These are phyloP conservation scores for Megalurothrips usitatus DNA, from an alignment of 2,888 invertebrate genomes.

Conservation along the genomic window DNA sequence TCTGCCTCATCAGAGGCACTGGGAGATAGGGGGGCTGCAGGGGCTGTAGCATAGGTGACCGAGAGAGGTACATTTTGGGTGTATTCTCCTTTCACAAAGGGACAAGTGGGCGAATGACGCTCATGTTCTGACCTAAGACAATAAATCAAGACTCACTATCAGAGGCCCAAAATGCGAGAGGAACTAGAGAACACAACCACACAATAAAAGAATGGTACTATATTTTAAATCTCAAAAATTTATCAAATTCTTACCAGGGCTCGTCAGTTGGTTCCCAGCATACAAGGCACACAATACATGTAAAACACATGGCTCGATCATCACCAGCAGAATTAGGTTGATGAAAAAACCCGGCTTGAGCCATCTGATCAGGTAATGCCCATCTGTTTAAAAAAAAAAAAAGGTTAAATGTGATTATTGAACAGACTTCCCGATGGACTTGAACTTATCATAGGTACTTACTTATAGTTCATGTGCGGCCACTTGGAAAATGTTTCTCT, in stretches of 20 bases:
- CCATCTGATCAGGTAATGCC: slow-evolving; percentile 94
- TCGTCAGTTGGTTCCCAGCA: slow-evolving; percentile 97
- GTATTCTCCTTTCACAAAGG: slow-evolving; percentile 90
- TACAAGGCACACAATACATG: slow-evolving; percentile 88
- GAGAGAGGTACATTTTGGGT: slow-evolving; percentile 92
- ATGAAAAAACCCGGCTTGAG: slow-evolving; percentile 94
- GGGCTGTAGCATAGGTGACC: slow-evolving; percentile 76
- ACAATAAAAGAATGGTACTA: neutral
- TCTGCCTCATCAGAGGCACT: slow-evolving; percentile 19
- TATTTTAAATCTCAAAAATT: neutral
- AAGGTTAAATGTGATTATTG: slow-evolving; percentile 8
- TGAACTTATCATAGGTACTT: slow-evolving; percentile 42
- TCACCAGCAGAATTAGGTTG: slow-evolving; percentile 85
- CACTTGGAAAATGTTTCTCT: slow-evolving; percentile 87
- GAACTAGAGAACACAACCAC: neutral
- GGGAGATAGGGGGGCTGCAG: slow-evolving; percentile 58
- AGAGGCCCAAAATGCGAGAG: too few species aligned
- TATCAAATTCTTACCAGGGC: slow-evolving; percentile 63
- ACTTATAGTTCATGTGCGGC: slow-evolving; percentile 98
- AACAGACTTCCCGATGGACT: neutral
- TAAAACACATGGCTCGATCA: slow-evolving; percentile 94
- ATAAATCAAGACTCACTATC: neutral
- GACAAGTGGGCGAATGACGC: slow-evolving; percentile 87
- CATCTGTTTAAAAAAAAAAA: slow-evolving; percentile 57
- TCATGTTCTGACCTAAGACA: slow-evolving; percentile 76